phyloP scores from a whole-genome alignment of 2,797 vertebrate genomes.

The Bovichtus variegatus region DNA sequence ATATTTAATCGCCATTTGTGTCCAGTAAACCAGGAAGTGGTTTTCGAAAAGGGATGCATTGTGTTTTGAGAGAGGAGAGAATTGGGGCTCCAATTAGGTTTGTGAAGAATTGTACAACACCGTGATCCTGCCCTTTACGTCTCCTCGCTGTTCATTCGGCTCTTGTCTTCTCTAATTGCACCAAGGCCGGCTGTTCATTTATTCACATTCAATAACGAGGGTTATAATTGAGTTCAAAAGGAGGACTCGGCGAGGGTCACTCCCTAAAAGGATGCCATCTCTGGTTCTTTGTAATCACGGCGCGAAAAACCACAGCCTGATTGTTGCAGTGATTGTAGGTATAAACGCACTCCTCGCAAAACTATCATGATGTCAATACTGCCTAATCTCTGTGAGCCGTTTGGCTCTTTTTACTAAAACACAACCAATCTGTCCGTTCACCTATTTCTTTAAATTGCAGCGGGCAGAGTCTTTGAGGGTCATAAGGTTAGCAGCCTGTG shows the following conservation, averaged over 20 bases:
- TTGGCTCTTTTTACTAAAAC: too few relatives aligned
- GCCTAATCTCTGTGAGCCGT: background rate
- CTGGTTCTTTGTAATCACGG: conserved; percentile 21
- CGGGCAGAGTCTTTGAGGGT: background rate
- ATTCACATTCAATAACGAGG: conserved; percentile 62
- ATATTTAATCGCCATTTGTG: background rate
- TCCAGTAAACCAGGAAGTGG: conserved; percentile 31
- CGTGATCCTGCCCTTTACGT: conserved; percentile 59
- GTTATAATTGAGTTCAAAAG: conserved; percentile 64
- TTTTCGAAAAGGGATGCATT: background rate
- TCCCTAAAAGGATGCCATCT: conserved; percentile 30
- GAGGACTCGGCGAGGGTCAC: conserved; percentile 25
- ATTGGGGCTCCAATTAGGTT: conserved; percentile 55
- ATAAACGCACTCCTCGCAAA: background rate
- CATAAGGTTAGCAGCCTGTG: background rate
- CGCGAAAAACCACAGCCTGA: conserved; percentile 1
- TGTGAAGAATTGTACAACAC: conserved; percentile 32
- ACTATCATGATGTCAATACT: background rate
- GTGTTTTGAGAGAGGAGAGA: conserved; percentile 11
- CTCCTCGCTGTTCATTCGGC: conserved; percentile 26
- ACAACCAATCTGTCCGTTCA: background rate
- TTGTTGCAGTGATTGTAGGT: conserved; percentile 1
- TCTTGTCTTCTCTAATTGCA: conserved; percentile 67
- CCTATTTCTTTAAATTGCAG: conserved; percentile 4
- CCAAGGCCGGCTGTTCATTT: conserved; percentile 42